Evolutionary conservation across 2,113 vertebrate genomes (phyloP).

Genomic region (Sula dactylatra): DNA sequence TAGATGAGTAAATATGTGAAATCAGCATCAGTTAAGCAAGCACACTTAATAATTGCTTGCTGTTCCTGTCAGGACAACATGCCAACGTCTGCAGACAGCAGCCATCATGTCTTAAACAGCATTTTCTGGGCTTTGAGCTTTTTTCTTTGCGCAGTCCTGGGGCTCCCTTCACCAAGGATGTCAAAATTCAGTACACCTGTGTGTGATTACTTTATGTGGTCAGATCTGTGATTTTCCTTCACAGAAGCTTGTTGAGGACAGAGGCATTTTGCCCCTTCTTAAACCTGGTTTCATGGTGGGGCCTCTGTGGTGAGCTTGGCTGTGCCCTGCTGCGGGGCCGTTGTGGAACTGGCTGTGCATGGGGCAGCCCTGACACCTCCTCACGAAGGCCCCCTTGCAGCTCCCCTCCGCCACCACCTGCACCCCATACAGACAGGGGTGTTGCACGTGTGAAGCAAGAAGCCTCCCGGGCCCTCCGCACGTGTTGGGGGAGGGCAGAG

Average conservation of each 20-base stretch:
- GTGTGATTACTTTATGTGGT: neutral
- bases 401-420: accelerated
- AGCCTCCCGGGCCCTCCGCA: too few relatives aligned
- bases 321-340: accelerated
- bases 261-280: neutral
- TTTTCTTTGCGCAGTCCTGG: neutral
- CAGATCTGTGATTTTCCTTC: neutral
- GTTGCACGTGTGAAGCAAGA: neutral
- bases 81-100: neutral
- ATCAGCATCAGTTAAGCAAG: slow-evolving; percentile 59
- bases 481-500: neutral
- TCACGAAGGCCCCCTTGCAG: neutral
- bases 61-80: slow-evolving; percentile 12
- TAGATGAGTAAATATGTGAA: slow-evolving; percentile 58
- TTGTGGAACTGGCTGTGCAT: neutral
- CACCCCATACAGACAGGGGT: neutral
- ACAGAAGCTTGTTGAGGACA: neutral
- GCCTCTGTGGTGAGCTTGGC: neutral
- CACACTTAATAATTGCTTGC: slow-evolving; percentile 38
- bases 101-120: neutral
- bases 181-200: neutral
- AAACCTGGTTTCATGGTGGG: neutral
- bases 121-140: neutral
- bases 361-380: neutral
- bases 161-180: neutral